Evolutionary conservation across 2,797 vertebrate species (phyloP).

Genomic region (Cynodonichthys magdalenae): DNA sequence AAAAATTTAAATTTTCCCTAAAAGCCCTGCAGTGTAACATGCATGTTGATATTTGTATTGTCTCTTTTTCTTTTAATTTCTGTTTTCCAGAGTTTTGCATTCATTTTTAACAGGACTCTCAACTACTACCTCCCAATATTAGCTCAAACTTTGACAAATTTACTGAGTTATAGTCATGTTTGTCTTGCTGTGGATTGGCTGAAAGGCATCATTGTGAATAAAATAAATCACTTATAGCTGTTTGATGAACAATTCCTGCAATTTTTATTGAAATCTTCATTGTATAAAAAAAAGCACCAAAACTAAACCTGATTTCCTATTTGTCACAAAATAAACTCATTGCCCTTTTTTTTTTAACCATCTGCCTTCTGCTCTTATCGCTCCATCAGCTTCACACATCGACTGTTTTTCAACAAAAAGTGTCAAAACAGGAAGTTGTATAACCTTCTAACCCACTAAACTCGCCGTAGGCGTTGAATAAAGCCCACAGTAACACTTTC

Average conservation of each 20-base stretch:
- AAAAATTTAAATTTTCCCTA: neutral
- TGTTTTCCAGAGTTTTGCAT: too few relatives aligned
- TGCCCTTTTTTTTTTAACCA: slow-evolving; percentile 1
- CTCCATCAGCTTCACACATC: slow-evolving; percentile 33
- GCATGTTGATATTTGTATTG: neutral
- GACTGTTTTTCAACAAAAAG: slow-evolving; percentile 11
- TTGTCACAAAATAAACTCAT: neutral
- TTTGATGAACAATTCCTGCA: too few relatives aligned
- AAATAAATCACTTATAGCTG: too few relatives aligned
- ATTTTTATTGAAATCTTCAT: neutral
- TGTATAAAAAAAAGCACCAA: neutral
- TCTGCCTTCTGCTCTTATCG: slow-evolving; percentile 25
- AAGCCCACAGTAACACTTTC: neutral
- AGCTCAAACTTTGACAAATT: too few relatives aligned
- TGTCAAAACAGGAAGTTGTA: slow-evolving; percentile 41
- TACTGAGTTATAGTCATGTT: too few relatives aligned
- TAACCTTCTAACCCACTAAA: slow-evolving; percentile 25
- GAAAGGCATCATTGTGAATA: too few relatives aligned
- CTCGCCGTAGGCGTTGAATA: neutral
- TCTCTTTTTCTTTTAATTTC: too few relatives aligned
- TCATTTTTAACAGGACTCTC: too few relatives aligned
- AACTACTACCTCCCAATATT: too few relatives aligned
- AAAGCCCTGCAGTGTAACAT: neutral
- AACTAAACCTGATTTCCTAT: neutral
- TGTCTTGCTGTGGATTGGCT: too few relatives aligned